phyloP scores from a whole-genome alignment of 2,113 vertebrate species.

The Corythornis madagascariensis region DNA sequence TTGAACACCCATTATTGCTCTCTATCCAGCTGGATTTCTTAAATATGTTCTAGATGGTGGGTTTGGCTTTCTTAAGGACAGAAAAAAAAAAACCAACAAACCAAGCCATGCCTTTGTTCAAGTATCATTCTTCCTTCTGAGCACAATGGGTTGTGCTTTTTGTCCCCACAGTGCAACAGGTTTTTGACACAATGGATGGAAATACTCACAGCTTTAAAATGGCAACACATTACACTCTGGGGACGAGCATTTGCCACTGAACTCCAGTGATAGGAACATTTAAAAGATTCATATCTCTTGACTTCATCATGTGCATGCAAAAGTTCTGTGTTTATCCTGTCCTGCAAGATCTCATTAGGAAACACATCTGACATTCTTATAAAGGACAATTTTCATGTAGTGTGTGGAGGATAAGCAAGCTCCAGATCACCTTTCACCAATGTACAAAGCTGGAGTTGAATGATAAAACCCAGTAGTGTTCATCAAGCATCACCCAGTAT shows the following conservation, averaged over 20 bases:
- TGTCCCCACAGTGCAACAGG: neutral
- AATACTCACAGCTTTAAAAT: slow-evolving; percentile 4
- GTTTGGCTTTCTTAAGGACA: neutral
- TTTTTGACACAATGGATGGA: neutral
- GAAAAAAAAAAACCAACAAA: neutral
- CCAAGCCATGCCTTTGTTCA: neutral
- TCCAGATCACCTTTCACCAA: neutral
- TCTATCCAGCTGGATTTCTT: neutral
- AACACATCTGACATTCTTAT: neutral
- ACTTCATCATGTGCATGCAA: neutral
- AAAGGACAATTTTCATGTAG: neutral
- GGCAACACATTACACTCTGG: neutral
- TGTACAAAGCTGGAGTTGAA: neutral
- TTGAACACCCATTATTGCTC: neutral
- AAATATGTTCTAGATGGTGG: neutral
- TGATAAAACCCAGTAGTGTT: neutral
- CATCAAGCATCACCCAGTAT: neutral
- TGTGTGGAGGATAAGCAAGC: neutral
- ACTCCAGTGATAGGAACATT: neutral
- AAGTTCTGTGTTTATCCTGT: neutral
- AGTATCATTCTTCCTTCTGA: slow-evolving; percentile 34
- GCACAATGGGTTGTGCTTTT: neutral
- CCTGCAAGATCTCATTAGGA: neutral
- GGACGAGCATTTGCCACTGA: neutral
- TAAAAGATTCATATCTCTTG: neutral